phyloP scores from a whole-genome alignment of 2,797 vertebrate genomes.

The Setipinna tenuifilis region DNA sequence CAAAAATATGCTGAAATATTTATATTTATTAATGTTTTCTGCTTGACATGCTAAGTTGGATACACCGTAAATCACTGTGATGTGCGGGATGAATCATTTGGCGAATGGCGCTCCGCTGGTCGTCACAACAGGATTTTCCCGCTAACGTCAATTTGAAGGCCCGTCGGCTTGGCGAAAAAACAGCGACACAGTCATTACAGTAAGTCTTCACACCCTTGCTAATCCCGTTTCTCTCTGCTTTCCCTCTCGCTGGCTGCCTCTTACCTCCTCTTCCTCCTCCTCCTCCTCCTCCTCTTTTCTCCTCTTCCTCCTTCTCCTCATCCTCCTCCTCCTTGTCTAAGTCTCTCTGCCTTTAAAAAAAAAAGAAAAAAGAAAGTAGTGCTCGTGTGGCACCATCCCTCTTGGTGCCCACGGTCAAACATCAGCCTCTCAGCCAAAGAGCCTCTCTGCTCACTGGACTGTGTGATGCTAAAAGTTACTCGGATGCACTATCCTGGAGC shows the following conservation, averaged over 20 bases:
- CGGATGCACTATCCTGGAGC: slow-evolving; percentile 19
- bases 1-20: slow-evolving; percentile 6
- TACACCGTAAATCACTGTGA: not conserved
- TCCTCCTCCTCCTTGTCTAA: not conserved
- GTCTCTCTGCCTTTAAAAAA: not conserved
- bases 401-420: slow-evolving; percentile 2
- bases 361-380: slow-evolving; percentile 7
- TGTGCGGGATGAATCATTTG: not conserved
- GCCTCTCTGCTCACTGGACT: slow-evolving; percentile 4
- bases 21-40: not conserved
- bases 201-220: slow-evolving; percentile 22
- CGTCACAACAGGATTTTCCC: slow-evolving; percentile 25
- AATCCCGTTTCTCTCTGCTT: not conserved
- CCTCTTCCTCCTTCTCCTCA: not conserved
- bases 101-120: not conserved
- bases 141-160: slow-evolving; percentile 25
- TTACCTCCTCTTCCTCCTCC: not conserved
- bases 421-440: slow-evolving; percentile 28
- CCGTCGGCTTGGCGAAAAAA: not conserved
- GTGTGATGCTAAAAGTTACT: slow-evolving; percentile 20
- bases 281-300: not conserved
- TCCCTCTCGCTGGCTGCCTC: not conserved
- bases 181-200: slow-evolving; percentile 21
- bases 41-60: not conserved
- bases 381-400: slow-evolving; percentile 27